phyloP scores from a whole-genome alignment of 2,888 invertebrate species.

The Lithosia quadra region DNA sequence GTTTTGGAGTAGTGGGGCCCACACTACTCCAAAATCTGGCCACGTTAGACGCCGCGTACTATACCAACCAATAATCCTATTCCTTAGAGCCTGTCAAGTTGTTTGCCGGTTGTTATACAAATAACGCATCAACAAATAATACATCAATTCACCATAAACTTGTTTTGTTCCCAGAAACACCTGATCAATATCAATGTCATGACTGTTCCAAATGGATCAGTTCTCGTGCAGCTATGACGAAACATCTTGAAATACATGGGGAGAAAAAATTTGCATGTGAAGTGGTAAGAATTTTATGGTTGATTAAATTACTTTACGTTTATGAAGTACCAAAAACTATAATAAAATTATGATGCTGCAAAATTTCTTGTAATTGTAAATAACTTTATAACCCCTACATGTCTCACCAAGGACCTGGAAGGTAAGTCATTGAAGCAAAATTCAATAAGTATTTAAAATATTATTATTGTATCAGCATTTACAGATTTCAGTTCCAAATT shows the following conservation, averaged over 20 bases:
- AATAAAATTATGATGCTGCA: too few species aligned
- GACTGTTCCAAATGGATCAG: conserved; percentile 91
- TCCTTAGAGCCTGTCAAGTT: too few species aligned
- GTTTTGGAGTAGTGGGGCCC: too few species aligned
- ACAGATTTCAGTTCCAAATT: too few species aligned
- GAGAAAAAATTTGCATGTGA: conserved; percentile 90
- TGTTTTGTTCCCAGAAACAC: conserved; percentile 55
- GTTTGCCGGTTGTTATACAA: not conserved
- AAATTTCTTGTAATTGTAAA: not conserved
- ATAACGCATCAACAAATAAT: too few species aligned
- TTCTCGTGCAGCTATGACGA: conserved; percentile 91
- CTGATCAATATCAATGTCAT: conserved; percentile 90
- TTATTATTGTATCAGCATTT: too few species aligned
- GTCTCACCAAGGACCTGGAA: conserved; percentile 16
- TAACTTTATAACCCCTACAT: conserved; percentile 1
- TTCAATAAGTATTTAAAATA: not conserved
- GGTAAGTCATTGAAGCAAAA: conserved; percentile 13
- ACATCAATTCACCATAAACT: not conserved
- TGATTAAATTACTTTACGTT: too few species aligned
- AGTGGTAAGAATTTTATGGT: conserved; percentile 75
- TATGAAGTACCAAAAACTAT: not conserved
- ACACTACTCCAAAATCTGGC: too few species aligned
- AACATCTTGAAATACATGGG: conserved; percentile 90
- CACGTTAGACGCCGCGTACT: too few species aligned
- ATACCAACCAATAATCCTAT: too few species aligned